Conservation (phyloP, 2,113 vertebrate genomes). For the Todiramphus chloris region DNA sequence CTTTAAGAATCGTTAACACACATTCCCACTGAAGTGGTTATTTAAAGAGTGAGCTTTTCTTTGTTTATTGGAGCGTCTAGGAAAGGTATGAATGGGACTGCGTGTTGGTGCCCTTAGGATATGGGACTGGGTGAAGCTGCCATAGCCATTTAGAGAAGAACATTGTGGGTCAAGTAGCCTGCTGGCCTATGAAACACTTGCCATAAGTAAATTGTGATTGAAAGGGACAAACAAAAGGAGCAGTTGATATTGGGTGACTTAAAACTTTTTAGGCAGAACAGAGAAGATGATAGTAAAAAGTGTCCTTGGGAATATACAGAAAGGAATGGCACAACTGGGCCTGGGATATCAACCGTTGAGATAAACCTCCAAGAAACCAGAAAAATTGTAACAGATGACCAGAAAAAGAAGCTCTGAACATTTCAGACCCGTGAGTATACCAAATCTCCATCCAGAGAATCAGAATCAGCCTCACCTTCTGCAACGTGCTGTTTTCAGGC, state of each 20-base stretch:
- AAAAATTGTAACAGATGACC: background rate
- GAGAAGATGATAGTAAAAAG: background rate
- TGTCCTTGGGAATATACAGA: background rate
- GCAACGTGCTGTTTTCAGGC: background rate
- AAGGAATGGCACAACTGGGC: background rate
- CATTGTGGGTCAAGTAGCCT: background rate
- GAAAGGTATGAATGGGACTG: background rate
- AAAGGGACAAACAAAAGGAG: background rate
- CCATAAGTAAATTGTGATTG: background rate
- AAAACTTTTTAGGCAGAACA: background rate
- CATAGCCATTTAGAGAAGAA: background rate
- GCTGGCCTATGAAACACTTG: background rate
- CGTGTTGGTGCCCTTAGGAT: accelerated
- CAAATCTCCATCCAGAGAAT: background rate
- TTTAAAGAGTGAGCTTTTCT: background rate
- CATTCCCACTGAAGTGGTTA: background rate
- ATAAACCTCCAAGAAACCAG: background rate
- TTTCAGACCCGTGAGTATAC: background rate
- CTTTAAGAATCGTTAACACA: background rate
- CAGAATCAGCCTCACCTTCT: background rate
- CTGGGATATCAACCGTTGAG: background rate
- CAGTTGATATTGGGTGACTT: background rate
- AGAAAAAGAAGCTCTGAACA: background rate
- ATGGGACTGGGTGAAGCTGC: background rate
- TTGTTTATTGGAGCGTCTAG: background rate